Evolutionary conservation across 2,888 invertebrate species (phyloP), one percentile per base, ranked within the genome.

Genomic region (Cryptus armator): DNA sequence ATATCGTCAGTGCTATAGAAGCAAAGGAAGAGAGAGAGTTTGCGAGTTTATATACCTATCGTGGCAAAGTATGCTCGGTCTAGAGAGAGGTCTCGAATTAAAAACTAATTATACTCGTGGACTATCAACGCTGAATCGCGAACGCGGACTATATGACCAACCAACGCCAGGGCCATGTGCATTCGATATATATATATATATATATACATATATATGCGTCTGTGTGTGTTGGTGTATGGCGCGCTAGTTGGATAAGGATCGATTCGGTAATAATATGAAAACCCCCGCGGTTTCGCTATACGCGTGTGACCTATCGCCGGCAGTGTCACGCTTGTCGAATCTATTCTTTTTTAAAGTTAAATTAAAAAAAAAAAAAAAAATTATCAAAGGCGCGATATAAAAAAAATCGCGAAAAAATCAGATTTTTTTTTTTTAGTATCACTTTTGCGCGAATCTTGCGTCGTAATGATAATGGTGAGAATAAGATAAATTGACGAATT

Each of bases 51-150:
- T 83, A 72, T 32, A 32, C 32, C 59, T 59, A 68, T 82, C 84
- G 86, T 82, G 82, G 85, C 75, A 86, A 87, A 86, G 86, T 84
- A 78, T 76, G 87, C 59, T 82, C 75, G 79, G 62, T 56, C 68
- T 32, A 68, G 78, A 81, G 81, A 78, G 81, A 84, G 86, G 81
- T 66, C 81, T 82, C 85, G 82, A 85, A 85, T 85, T 85, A 85
- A 85, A 85, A 85, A 82, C 82, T 85, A 85, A 85, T 85, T 85
- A 85, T 79, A 85, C 82, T 85, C 59, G 85, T 62, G 51, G 56
- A 46, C 75, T 82, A 85, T 85, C 85, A 82, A 82, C 81, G 85
- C 78, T 85, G 82, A 82, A 85, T 85, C 85, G 85, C 82, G 56
- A 84, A 48, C 74, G 81, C 53, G 66, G 24, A 46, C 56, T 72